phyloP scores from a whole-genome alignment of 2,797 vertebrate genomes.

The Halcyon smyrnensis region DNA sequence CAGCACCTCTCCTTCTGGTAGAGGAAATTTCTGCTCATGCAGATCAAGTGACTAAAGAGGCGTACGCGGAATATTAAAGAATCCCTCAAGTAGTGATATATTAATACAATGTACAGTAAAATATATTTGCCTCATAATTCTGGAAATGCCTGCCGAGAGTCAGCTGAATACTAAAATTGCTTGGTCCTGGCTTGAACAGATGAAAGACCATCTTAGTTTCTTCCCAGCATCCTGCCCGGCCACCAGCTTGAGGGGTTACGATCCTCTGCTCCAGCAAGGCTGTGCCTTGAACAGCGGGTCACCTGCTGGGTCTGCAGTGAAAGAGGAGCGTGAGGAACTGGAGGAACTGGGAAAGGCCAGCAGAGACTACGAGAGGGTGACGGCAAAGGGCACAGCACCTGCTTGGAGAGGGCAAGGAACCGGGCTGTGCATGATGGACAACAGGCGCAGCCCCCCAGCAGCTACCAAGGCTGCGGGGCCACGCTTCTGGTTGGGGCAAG shows the following conservation, averaged over 20 bases:
- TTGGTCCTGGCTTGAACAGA: background rate
- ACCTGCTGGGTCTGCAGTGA: too few relatives aligned
- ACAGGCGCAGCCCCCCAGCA: background rate
- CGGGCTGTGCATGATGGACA: background rate
- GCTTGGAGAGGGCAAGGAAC: background rate
- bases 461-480: fast-evolving
- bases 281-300: fast-evolving
- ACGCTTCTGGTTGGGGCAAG: background rate
- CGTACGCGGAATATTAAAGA: background rate
- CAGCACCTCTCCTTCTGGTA: fast-evolving
- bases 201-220: too few relatives aligned
- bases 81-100: background rate
- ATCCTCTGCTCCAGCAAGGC: background rate
- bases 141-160: background rate
- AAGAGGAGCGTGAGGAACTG: fast-evolving
- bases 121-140: background rate
- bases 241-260: fast-evolving
- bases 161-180: background rate
- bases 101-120: background rate
- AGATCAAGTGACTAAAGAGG: fast-evolving
- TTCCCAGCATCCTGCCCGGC: background rate
- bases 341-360: background rate
- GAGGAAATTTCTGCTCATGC: background rate
- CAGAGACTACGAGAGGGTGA: fast-evolving
- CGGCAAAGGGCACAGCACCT: fast-evolving